Evolutionary conservation across 2,888 invertebrate species (phyloP).

Genomic region (Dichetophora obliterata): DNA sequence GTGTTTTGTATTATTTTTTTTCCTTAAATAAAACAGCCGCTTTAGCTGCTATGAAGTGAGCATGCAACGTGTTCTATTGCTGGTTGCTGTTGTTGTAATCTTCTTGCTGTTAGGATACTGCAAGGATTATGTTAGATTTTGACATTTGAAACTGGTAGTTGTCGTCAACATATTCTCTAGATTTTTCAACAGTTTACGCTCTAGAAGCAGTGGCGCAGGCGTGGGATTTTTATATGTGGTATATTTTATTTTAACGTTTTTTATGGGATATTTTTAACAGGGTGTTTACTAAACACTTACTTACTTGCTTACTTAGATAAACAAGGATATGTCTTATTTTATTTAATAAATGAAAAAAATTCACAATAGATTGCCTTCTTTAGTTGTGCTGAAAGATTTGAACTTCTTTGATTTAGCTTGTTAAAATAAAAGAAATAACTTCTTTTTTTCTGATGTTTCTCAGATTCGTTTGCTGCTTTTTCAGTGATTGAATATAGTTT

Average conservation of each 20-base stretch:
- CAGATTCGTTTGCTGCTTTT: too few relatives aligned
- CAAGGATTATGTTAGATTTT: conserved; percentile 15
- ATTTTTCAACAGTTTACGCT: neutral
- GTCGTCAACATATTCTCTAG: neutral
- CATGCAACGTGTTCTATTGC: conserved; percentile 3
- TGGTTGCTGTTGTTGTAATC: neutral
- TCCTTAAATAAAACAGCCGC: neutral
- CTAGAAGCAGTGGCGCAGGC: conserved; percentile 10
- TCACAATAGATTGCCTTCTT: too few relatives aligned
- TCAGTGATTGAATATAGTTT: too few relatives aligned
- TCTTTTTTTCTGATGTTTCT: too few relatives aligned
- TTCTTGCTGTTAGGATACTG: conserved; percentile 1
- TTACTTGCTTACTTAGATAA: too few relatives aligned
- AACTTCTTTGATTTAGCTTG: too few relatives aligned
- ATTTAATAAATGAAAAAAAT: too few relatives aligned
- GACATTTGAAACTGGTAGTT: conserved; percentile 16
- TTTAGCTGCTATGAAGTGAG: neutral
- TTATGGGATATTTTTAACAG: neutral
- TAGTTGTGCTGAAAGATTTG: too few relatives aligned
- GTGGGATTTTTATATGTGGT: conserved; percentile 25
- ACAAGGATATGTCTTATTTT: too few relatives aligned
- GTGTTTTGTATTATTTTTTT: neutral
- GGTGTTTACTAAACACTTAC: neutral
- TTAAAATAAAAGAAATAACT: too few relatives aligned
- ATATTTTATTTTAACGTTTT: neutral